These are phyloP conservation scores for Drosophila aff. DNA, from an alignment of 1,140 invertebrate species.

Conservation along the genomic window DNA sequence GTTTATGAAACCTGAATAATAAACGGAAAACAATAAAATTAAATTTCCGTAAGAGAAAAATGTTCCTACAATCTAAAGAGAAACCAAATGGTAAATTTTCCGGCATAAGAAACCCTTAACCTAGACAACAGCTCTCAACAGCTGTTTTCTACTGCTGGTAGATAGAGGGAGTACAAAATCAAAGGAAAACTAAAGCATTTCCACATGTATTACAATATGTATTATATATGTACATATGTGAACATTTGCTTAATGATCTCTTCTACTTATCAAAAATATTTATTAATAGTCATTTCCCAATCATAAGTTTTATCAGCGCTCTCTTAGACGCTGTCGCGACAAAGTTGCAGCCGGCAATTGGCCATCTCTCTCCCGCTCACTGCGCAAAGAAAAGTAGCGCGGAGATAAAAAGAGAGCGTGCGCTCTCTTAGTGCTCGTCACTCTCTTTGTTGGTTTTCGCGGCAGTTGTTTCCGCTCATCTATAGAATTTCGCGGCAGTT, in stretches of 20 bases:
- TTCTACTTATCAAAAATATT: neutral
- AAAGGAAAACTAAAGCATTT: neutral
- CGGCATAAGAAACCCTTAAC: slow-evolving; percentile 1
- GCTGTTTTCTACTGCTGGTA: neutral
- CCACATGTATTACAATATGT: neutral
- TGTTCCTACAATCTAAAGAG: neutral
- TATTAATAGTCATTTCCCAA: slow-evolving; percentile 21
- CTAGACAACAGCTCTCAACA: slow-evolving; percentile 14
- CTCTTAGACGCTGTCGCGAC: neutral
- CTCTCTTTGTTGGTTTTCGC: neutral
- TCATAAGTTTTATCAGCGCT: neutral
- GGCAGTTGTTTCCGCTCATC: slow-evolving; percentile 17
- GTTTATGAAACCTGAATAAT: neutral
- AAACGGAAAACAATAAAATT: neutral
- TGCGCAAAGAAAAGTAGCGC: neutral
- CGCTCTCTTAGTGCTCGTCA: slow-evolving; percentile 2
- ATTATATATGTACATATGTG: neutral
- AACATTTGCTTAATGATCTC: neutral
- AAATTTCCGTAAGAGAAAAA: neutral
- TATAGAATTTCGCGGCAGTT: slow-evolving; percentile 56
- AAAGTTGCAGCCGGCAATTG: slow-evolving; percentile 19
- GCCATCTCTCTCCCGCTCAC: neutral
- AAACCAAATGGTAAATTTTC: neutral
- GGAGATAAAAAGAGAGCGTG: neutral
- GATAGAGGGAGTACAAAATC: neutral